phyloP scores from a whole-genome alignment of 2,113 vertebrate species.

The Entomyzon cyanotis region DNA sequence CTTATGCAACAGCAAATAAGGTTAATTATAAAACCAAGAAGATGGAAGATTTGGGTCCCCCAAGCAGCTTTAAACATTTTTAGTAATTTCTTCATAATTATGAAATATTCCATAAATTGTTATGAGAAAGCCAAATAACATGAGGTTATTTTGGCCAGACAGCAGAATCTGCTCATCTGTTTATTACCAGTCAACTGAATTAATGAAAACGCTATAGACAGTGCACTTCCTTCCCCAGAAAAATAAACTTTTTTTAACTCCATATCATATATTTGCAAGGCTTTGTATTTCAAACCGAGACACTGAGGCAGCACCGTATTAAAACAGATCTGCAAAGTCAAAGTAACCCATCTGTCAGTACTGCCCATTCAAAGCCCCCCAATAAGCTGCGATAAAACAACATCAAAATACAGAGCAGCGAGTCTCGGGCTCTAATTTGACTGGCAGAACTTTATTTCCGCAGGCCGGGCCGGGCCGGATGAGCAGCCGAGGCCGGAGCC shows the following conservation, averaged over 20 bases:
- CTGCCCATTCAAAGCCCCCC: not conserved
- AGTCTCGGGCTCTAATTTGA: not conserved
- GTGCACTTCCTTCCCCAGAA: not conserved
- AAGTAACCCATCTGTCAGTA: not conserved
- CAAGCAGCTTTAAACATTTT: not conserved
- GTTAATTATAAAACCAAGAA: not conserved
- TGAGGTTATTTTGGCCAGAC: not conserved
- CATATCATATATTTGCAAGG: not conserved
- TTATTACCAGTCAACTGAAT: not conserved
- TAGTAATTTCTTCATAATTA: not conserved
- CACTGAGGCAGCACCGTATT: not conserved
- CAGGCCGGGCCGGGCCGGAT: not conserved
- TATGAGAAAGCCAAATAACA: accelerated
- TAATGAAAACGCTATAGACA: not conserved
- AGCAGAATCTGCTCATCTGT: not conserved
- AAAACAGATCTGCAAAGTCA: not conserved
- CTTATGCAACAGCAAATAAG: not conserved
- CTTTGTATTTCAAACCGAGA: not conserved
- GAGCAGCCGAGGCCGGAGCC: not conserved
- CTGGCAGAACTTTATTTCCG: not conserved
- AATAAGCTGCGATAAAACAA: accelerated
- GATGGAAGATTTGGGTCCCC: not conserved
- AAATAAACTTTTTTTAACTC: not conserved
- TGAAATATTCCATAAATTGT: not conserved
- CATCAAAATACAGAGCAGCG: accelerated